Evolutionary conservation across 2,888 invertebrate species (phyloP).

Genomic region (Chrysina gloriosa): DNA sequence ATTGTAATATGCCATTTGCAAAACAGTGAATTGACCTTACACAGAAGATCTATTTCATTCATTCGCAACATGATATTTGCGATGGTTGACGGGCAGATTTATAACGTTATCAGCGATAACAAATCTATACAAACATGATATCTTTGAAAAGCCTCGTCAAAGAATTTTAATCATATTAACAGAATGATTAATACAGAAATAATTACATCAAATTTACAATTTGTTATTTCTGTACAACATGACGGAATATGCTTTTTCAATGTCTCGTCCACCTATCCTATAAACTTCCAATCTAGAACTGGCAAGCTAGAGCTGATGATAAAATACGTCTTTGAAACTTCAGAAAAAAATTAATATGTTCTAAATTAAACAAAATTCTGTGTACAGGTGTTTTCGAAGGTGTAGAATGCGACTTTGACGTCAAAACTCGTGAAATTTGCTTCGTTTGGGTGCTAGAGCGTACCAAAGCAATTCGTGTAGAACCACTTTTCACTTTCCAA

Average conservation of each 20-base stretch:
- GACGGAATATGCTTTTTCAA: not conserved
- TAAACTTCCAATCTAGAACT: slow-evolving; percentile 46
- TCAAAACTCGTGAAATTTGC: too few species aligned
- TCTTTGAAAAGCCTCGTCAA: slow-evolving; percentile 46
- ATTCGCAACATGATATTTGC: too few species aligned
- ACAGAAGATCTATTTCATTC: too few species aligned
- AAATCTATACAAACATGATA: slow-evolving; percentile 39
- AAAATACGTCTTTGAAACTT: slow-evolving; percentile 31
- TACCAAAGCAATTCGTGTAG: too few species aligned
- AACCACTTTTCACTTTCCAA: too few species aligned
- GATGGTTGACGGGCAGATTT: slow-evolving; percentile 50
- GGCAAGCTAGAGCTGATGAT: slow-evolving; percentile 48
- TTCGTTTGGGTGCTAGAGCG: too few species aligned
- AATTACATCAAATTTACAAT: slow-evolving; percentile 8
- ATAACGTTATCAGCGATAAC: slow-evolving; percentile 42
- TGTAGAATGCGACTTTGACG: too few species aligned
- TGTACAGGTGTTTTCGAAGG: not conserved
- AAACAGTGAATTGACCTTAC: slow-evolving; percentile 36
- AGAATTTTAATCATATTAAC: slow-evolving; percentile 47
- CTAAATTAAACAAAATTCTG: too few species aligned
- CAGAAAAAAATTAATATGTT: slow-evolving; percentile 44
- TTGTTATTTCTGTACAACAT: not conserved
- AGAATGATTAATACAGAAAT: slow-evolving; percentile 29
- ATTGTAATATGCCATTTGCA: slow-evolving; percentile 37
- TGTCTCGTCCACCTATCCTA: slow-evolving; percentile 45